Base-by-base conservation (phyloP, 2,888 invertebrate genomes). In the Catonia carolina region DNA sequence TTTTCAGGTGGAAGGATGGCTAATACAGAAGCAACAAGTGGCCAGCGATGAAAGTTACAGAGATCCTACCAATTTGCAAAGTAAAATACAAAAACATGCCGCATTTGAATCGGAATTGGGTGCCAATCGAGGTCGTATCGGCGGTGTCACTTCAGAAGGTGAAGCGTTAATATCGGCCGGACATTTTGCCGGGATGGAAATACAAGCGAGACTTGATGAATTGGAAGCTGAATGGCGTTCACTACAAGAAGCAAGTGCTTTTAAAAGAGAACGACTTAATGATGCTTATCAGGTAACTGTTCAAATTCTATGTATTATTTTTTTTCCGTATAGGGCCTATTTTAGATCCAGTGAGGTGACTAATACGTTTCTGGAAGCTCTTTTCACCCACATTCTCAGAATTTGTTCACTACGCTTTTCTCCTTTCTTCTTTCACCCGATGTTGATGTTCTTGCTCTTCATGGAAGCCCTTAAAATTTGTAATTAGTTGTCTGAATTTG, bases 41-140 rank as follows among this genome's bases (percentile, higher is more conserved):
- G 97, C 96, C 0, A 79, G 81, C 55, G 98, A 99, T 70, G 96
- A 95, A 70, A 92, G 86, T 67, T 98, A 95, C 73, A 79, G 93
- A 54, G 98, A 99, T 67, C 85, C 92, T 0, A 91, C 89, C n/a
- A 98, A 98, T 73, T 78, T 99, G n/a, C 92, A 95, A 69, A 89
- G 89, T 67, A 97, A 97, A 75, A 89, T 95, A 23, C 95, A 97
- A 71, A 93, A 94, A 71, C 98, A 99, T 69, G 82, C 87, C 0
- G 94, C 95, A 0, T 98, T 98, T 71, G 96, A 98, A 70, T 89
- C 95, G 0, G 98, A 99, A 72, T 75, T 99, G 23, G 79, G 85
- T 7, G 93, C 95, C 17, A 97, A 95, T 72, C 85, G 91, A 64
- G 85, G 86, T 1, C 79, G 95, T 37, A 85, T 96, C 0, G 86